phyloP scores from a whole-genome alignment of 2,888 invertebrate genomes.

The Ormia ochracea region DNA sequence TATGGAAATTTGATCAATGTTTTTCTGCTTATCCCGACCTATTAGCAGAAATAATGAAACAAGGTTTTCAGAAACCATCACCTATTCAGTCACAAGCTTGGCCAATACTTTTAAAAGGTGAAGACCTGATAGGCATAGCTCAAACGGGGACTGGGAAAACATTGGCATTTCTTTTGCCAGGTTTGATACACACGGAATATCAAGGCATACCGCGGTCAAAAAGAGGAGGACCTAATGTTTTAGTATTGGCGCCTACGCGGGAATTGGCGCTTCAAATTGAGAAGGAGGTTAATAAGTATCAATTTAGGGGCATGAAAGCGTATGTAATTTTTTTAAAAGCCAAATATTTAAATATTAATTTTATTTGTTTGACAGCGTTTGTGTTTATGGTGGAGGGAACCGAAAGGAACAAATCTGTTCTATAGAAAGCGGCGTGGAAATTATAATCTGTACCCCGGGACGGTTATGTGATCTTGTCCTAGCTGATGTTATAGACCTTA shows the following conservation, averaged over 20 bases:
- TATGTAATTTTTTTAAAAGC: slow-evolving; percentile 72
- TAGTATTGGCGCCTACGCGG: slow-evolving; percentile 94
- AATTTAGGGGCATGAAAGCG: slow-evolving; percentile 91
- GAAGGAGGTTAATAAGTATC: slow-evolving; percentile 91
- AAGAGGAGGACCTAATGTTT: slow-evolving; percentile 88
- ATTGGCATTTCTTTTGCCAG: slow-evolving; percentile 93
- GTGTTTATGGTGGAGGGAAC: slow-evolving; percentile 94
- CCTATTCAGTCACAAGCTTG: slow-evolving; percentile 96
- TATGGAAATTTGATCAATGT: slow-evolving; percentile 87
- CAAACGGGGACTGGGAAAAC: slow-evolving; percentile 98
- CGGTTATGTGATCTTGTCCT: slow-evolving; percentile 92
- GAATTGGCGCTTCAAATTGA: slow-evolving; percentile 96
- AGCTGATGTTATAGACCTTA: slow-evolving; percentile 84
- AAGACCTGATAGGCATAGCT: slow-evolving; percentile 97
- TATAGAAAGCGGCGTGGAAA: slow-evolving; percentile 89
- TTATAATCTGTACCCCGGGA: slow-evolving; percentile 96
- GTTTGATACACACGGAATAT: slow-evolving; percentile 93
- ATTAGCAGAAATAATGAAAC: slow-evolving; percentile 86
- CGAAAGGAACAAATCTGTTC: slow-evolving; percentile 86
- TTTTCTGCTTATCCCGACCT: slow-evolving; percentile 90
- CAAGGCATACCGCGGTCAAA: slow-evolving; percentile 85
- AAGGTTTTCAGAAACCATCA: slow-evolving; percentile 88
- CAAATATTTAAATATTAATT: background rate
- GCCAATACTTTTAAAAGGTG: slow-evolving; percentile 93
- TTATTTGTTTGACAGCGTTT: slow-evolving; percentile 79